A percentile compares a stretch with the other conserved stretches of the same genome.
These are phyloP conservation scores for Aethina tumida DNA, from an alignment of 1,140 invertebrate species.

Conservation along the genomic window DNA sequence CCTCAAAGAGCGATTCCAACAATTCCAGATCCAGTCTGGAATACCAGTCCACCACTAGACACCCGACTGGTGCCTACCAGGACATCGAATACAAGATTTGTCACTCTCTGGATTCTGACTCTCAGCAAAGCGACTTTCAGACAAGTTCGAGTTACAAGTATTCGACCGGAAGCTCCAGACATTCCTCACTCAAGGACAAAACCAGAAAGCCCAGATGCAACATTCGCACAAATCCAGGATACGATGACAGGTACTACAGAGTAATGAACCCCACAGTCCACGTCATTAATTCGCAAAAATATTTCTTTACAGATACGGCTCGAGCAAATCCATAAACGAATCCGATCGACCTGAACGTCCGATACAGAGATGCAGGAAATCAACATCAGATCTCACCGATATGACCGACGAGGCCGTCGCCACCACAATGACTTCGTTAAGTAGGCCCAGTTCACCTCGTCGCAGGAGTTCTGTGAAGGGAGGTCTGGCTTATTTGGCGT, in stretches of 20 bases:
- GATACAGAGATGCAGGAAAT: slow-evolving; percentile 44
- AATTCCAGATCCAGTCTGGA: slow-evolving; percentile 29
- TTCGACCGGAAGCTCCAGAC: slow-evolving; percentile 19
- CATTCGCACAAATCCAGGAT: slow-evolving; percentile 31
- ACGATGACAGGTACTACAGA: slow-evolving; percentile 21
- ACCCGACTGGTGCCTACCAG: slow-evolving; percentile 28
- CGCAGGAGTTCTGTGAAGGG: slow-evolving; percentile 53
- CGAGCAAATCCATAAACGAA: slow-evolving; percentile 30
- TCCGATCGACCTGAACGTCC: slow-evolving; percentile 13
- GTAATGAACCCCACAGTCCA: background rate
- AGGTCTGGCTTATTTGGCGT: slow-evolving; percentile 61
- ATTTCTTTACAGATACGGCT: slow-evolving; percentile 16
- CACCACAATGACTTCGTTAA: slow-evolving; percentile 50
- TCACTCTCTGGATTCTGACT: slow-evolving; percentile 32
- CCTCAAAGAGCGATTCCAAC: slow-evolving; percentile 26
- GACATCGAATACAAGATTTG: slow-evolving; percentile 32
- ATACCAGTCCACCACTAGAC: slow-evolving; percentile 28
- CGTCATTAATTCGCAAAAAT: background rate
- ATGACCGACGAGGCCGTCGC: slow-evolving; percentile 47
- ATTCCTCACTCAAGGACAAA: slow-evolving; percentile 31
- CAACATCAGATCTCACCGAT: slow-evolving; percentile 64
- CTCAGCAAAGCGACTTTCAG: slow-evolving; percentile 18
- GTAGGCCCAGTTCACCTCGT: slow-evolving; percentile 45
- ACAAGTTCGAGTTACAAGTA: slow-evolving; percentile 19
- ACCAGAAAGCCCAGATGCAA: slow-evolving; percentile 25